These are phyloP conservation scores for Drosophila setifemur DNA, from an alignment of 1,140 invertebrate genomes.

Conservation along the genomic window DNA sequence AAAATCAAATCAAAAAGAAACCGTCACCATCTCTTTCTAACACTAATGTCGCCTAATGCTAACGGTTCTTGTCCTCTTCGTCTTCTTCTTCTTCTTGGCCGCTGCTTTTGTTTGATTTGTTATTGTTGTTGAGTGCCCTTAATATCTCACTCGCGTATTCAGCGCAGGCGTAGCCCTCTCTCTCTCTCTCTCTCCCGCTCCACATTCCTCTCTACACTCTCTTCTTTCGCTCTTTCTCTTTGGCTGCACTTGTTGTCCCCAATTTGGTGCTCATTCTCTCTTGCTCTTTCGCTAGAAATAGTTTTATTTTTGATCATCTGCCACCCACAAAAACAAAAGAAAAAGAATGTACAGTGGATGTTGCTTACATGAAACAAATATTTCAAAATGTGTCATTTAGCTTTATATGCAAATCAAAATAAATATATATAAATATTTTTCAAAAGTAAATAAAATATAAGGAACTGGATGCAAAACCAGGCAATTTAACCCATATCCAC, in stretches of 20 bases:
- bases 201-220: neutral
- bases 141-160: constrained; percentile 34
- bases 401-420: no score
- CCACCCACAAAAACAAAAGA: constrained; percentile 31
- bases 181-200: neutral
- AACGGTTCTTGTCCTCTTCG: constrained; percentile 25
- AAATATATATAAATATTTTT: no score
- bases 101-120: constrained; percentile 16
- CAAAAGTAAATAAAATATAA: no score
- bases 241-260: constrained; percentile 27
- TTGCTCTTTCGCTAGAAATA: constrained; percentile 19
- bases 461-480: no score
- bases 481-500: no score
- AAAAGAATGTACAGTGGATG: constrained; percentile 22
- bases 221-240: constrained; percentile 20
- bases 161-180: constrained; percentile 41
- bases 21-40: constrained; percentile 20
- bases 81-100: constrained; percentile 6
- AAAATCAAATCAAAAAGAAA: neutral
- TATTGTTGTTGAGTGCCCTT: constrained; percentile 25
- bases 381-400: no score
- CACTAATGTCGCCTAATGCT: constrained; percentile 8
- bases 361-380: neutral
- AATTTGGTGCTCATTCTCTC: constrained; percentile 6
- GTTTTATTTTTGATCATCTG: constrained; percentile 19